phyloP scores from a whole-genome alignment of 2,888 invertebrate species.

The Pachliopta kotzebuea region DNA sequence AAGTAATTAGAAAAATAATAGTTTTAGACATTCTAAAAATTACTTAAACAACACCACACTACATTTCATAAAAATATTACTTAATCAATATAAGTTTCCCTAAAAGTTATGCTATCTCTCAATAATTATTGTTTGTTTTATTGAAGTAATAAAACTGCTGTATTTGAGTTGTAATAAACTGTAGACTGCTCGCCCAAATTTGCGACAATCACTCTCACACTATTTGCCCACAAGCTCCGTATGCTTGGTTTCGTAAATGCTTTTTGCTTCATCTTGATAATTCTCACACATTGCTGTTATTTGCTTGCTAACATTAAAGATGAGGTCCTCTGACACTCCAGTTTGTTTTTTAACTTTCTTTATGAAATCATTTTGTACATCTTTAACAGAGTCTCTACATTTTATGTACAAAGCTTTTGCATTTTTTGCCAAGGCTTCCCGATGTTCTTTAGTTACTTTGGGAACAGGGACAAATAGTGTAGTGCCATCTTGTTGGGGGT shows the following conservation, averaged over 20 bases:
- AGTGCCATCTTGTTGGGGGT: slow-evolving; percentile 97
- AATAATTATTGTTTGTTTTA: too few relatives aligned
- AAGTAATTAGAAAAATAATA: too few relatives aligned
- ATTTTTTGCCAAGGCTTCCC: slow-evolving; percentile 93
- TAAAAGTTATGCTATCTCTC: too few relatives aligned
- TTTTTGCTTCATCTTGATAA: slow-evolving; percentile 75
- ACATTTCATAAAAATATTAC: too few relatives aligned
- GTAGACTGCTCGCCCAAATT: too few relatives aligned
- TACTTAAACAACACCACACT: too few relatives aligned
- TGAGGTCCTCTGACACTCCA: slow-evolving; percentile 85
- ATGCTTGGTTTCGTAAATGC: slow-evolving; percentile 83
- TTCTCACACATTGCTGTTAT: slow-evolving; percentile 84
- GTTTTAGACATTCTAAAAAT: too few relatives aligned
- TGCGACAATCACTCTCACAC: too few relatives aligned
- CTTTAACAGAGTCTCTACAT: slow-evolving; percentile 87
- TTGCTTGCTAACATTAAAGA: slow-evolving; percentile 84
- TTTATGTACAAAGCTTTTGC: slow-evolving; percentile 91
- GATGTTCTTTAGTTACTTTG: slow-evolving; percentile 95
- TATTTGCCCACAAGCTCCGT: slow-evolving; percentile 86
- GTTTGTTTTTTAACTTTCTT: slow-evolving; percentile 86
- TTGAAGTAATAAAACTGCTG: not conserved
- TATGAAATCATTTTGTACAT: slow-evolving; percentile 86
- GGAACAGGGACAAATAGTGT: slow-evolving; percentile 93
- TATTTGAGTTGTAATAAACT: not conserved
- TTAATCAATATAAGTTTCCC: too few relatives aligned